Evolutionary conservation across 2,888 invertebrate species (phyloP).

Genomic region (Venustoraphidia nigricollis): DNA sequence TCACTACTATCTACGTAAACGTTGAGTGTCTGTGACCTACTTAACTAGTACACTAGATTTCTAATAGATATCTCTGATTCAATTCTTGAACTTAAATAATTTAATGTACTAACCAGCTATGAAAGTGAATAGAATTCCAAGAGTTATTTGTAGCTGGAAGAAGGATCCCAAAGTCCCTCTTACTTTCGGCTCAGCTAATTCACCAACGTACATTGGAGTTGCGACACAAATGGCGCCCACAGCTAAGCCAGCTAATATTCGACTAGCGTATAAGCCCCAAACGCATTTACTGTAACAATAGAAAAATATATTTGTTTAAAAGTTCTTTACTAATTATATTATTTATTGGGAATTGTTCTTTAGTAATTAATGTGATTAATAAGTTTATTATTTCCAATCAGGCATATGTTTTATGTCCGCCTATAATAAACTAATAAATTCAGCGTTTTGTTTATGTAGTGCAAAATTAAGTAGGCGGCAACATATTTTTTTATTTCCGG

Average conservation of each 20-base stretch:
- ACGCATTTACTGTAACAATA: conserved; percentile 15
- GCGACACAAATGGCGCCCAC: conserved; percentile 46
- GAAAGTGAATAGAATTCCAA: conserved; percentile 48
- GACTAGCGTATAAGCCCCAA: conserved; percentile 32
- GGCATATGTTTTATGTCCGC: no score
- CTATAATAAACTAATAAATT: no score
- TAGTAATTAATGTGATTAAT: no score
- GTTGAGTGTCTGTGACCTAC: no score
- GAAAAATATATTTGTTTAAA: not conserved
- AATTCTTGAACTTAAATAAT: not conserved
- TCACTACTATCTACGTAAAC: no score
- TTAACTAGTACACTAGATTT: no score
- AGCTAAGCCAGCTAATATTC: conserved; percentile 45
- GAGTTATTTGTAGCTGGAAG: conserved; percentile 49
- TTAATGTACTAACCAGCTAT: conserved; percentile 31
- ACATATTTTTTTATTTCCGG: no score
- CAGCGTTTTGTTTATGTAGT: no score
- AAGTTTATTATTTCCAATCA: no score
- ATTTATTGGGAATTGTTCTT: not conserved
- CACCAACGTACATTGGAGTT: conserved; percentile 48
- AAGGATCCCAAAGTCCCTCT: conserved; percentile 51
- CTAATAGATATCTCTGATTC: no score
- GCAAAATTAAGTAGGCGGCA: no score
- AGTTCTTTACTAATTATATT: no score
- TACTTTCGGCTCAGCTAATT: conserved; percentile 43